Evolutionary conservation across 2,797 vertebrate genomes (phyloP), one percentile per base, ranked within the genome.

Genomic region (Fistularia tabacaria): DNA sequence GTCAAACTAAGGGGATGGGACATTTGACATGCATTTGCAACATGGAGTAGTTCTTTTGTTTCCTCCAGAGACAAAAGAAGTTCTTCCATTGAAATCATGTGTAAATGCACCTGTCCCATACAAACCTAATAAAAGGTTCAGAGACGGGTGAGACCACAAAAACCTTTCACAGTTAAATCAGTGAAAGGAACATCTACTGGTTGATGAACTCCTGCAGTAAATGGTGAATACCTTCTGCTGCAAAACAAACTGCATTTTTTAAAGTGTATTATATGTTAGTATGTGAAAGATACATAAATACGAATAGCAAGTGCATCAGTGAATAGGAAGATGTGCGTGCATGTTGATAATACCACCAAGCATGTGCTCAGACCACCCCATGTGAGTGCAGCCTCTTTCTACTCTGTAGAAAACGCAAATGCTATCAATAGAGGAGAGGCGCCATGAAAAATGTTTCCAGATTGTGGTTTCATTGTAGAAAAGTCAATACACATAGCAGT

Each of bases 331-430:
- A 66, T 41, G 72, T 25, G 25, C 25, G 67, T 70, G 79, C 76
- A 77, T 81, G 68, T 84, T 57, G 77, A 61, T 57, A 50, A 50
- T 49, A 62, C 46, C 57, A 64, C 44, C 45, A 48, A 13, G 58
- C 69, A 62, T 60, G 77, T 66, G 57, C 57, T 74, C 49, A 43
- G 64, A 79, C 59, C 41, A 58, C 46, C 44, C 43, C 51, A 51
- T 56, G 56, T 71, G 74, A 79, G 80, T 87, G 86, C 87, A 74
- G 80, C 71, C 76, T 72, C 58, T 54, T 73, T 52, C 44, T 43
- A 59, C 47, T 37, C 55, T 44, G 57, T 49, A 48, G 50, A 25
- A 25, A 25, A 25, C 5, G 25, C 25, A 38, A 74, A 57, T 6
- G 38, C 55, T 58, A 57, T 56, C 54, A 54, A 57, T 51, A 59